phyloP scores from a whole-genome alignment of 2,113 vertebrate genomes.

The Aspiorhynchus laticeps region DNA sequence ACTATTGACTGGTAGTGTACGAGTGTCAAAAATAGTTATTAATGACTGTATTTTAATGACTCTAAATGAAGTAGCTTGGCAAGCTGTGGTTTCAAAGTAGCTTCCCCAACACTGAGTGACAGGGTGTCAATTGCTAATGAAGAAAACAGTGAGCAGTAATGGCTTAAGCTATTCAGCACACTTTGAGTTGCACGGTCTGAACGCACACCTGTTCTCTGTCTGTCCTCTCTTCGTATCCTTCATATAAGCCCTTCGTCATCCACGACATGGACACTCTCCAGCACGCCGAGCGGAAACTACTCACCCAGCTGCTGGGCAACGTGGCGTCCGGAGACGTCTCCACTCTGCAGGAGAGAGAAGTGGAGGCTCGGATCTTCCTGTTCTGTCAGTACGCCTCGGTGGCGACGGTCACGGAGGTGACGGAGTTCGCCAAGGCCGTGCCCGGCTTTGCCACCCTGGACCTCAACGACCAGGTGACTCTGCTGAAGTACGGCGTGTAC shows the following conservation, averaged over 20 bases:
- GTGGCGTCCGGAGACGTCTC: constrained; percentile 52
- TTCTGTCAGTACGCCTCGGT: constrained; percentile 93
- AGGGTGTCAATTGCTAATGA: neutral
- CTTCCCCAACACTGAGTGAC: neutral
- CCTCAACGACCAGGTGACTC: constrained; percentile 92
- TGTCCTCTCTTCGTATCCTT: neutral
- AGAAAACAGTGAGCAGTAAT: neutral
- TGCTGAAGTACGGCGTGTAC: constrained; percentile 93
- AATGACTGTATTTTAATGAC: neutral
- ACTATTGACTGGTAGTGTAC: too few species aligned
- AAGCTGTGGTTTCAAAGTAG: neutral
- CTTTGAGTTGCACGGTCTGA: neutral
- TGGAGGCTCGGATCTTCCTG: constrained; percentile 85
- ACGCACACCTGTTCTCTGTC: neutral
- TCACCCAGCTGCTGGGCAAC: constrained; percentile 87
- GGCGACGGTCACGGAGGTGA: constrained; percentile 92
- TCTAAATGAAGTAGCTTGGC: neutral
- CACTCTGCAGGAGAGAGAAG: constrained; percentile 77
- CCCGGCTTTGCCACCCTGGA: constrained; percentile 89
- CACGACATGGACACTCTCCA: constrained; percentile 93
- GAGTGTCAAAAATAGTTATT: too few species aligned
- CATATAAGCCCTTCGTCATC: constrained; percentile 77
- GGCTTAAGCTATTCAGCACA: neutral
- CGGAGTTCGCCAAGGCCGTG: constrained; percentile 94
- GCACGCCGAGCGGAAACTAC: constrained; percentile 91